phyloP scores from a whole-genome alignment of 1,140 invertebrate species.

The Trichoplusia ni region DNA sequence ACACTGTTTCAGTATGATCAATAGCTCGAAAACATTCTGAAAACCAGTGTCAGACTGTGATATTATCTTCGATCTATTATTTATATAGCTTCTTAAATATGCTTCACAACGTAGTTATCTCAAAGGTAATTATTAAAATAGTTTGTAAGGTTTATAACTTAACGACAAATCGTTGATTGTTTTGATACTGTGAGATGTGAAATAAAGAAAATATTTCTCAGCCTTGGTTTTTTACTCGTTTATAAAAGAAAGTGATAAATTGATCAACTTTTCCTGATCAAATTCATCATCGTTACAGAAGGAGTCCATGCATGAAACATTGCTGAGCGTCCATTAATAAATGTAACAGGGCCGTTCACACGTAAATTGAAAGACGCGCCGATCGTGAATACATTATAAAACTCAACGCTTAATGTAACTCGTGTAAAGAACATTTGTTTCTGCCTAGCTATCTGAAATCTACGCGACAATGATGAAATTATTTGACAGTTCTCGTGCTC shows the following conservation, averaged over 20 bases:
- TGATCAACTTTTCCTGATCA: conserved; percentile 42
- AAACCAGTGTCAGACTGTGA: conserved; percentile 39
- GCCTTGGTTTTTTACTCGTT: conserved; percentile 23
- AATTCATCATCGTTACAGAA: conserved; percentile 60
- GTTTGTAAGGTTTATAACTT: conserved; percentile 1
- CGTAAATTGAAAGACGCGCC: background rate
- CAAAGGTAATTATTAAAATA: conserved; percentile 1
- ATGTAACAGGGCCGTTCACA: conserved; percentile 43
- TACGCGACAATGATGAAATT: background rate
- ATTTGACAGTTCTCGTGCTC: too few species aligned
- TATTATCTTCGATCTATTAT: conserved; percentile 31
- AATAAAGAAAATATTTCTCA: conserved; percentile 39
- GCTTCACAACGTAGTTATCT: background rate
- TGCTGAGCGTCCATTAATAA: conserved; percentile 44
- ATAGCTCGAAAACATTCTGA: background rate
- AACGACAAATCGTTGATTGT: conserved; percentile 23
- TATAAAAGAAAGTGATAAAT: conserved; percentile 40
- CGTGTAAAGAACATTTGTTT: background rate
- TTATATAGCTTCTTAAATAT: conserved; percentile 10
- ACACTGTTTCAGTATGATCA: conserved; percentile 30
- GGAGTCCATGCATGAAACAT: conserved; percentile 53
- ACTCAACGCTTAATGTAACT: background rate
- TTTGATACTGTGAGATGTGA: conserved; percentile 34
- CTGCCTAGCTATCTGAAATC: background rate
- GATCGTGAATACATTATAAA: background rate